phyloP scores from a whole-genome alignment of 2,888 invertebrate species.

The Leptopterna dolabrata region DNA sequence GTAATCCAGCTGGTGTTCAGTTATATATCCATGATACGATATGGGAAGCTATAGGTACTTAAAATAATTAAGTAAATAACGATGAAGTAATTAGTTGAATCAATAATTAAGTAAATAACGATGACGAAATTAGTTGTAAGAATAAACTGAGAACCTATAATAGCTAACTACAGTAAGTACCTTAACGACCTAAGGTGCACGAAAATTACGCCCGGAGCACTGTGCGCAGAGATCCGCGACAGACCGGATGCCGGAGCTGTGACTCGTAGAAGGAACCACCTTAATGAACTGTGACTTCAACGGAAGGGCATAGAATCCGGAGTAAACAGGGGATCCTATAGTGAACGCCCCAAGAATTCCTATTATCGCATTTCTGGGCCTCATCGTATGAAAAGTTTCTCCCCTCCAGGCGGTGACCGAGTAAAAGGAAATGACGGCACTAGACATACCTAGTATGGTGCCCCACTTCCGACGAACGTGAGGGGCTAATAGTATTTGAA shows the following conservation, averaged over 20 bases:
- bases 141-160: no score
- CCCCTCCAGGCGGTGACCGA: background rate
- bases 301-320: background rate
- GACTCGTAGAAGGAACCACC: background rate
- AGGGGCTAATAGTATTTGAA: background rate
- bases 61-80: no score
- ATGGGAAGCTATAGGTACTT: no score
- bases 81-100: no score
- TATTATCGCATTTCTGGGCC: constrained; percentile 23
- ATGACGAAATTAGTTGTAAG: no score
- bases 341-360: constrained; percentile 24
- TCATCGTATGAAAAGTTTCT: background rate
- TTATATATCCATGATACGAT: no score
- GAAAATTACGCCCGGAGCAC: no score
- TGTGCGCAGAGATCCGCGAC: background rate
- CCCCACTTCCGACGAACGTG: background rate
- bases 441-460: background rate
- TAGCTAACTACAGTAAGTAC: no score
- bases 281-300: background rate
- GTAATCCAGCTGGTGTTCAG: no score
- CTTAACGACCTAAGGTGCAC: no score
- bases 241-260: background rate
- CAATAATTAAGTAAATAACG: no score
- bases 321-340: constrained; percentile 24
- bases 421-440: background rate